Evolutionary conservation across 2,113 vertebrate genomes (phyloP).

Genomic region (Scophthalmus maximus): DNA sequence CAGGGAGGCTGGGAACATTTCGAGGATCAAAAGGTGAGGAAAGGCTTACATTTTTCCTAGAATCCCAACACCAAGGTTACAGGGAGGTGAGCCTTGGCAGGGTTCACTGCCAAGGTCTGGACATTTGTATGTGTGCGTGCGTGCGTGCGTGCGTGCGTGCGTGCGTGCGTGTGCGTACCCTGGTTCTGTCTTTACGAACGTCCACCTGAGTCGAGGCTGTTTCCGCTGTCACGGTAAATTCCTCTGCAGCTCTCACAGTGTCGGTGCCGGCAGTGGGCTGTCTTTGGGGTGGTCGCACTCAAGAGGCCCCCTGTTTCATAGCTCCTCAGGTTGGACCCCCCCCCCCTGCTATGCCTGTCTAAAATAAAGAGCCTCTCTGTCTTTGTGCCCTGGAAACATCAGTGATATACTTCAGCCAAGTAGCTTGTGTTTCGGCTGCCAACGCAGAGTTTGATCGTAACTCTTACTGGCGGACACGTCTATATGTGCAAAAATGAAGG

Average conservation of each 20-base stretch:
- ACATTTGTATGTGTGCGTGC: constrained; percentile 10
- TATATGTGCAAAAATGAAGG: background rate
- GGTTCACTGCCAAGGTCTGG: constrained; percentile 75
- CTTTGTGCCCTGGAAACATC: constrained; percentile 61
- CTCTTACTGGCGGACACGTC: background rate
- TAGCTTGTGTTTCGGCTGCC: constrained; percentile 53
- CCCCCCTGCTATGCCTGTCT: constrained; percentile 51
- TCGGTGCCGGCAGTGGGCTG: constrained; percentile 54
- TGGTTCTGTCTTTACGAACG: constrained; percentile 58
- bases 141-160: constrained; percentile 36
- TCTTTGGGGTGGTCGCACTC: constrained; percentile 74
- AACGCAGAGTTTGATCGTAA: constrained; percentile 26
- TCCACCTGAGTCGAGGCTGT: constrained; percentile 76
- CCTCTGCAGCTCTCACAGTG: constrained; percentile 68
- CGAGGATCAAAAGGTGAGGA: constrained; percentile 69
- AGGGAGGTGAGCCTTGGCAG: constrained; percentile 61
- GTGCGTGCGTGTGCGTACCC: constrained; percentile 4
- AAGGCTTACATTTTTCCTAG: constrained; percentile 59
- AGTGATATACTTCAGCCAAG: constrained; percentile 47
- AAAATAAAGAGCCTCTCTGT: constrained; percentile 77
- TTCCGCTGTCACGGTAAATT: constrained; percentile 80
- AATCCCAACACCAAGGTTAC: constrained; percentile 68
- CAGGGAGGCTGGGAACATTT: constrained; percentile 55
- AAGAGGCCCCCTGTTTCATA: constrained; percentile 67
- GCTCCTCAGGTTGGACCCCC: constrained; percentile 49